Conservation (phyloP, 2,888 invertebrate genomes). For the Herminia tarsipennalis region DNA sequence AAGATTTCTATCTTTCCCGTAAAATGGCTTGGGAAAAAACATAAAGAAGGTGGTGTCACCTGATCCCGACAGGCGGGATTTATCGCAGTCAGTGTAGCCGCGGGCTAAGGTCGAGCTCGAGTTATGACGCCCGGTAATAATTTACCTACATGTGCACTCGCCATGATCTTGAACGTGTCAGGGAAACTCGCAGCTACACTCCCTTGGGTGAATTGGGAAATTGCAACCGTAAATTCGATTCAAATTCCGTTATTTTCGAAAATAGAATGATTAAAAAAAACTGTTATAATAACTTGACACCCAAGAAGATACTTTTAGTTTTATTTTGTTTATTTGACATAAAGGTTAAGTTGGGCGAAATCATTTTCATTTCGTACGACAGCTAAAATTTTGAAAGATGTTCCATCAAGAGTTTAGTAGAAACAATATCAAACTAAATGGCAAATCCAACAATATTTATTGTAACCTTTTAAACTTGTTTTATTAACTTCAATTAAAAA, state of each 20-base stretch:
- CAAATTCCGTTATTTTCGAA: background rate
- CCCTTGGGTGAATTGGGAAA: background rate
- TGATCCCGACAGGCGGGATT: constrained; percentile 83
- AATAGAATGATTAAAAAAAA: background rate
- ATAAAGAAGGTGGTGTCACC: constrained; percentile 86
- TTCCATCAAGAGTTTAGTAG: too few relatives aligned
- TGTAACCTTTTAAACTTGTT: too few relatives aligned
- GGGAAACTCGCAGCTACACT: constrained; percentile 1
- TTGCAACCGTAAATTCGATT: background rate
- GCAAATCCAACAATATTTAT: too few relatives aligned
- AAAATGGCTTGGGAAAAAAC: constrained; percentile 87
- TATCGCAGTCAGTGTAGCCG: constrained; percentile 80
- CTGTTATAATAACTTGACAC: background rate
- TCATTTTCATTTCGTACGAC: too few relatives aligned
- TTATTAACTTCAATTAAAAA: too few relatives aligned
- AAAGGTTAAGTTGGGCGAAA: too few relatives aligned
- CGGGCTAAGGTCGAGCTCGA: constrained; percentile 78
- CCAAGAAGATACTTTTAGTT: background rate
- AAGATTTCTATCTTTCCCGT: constrained; percentile 86
- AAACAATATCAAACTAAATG: too few relatives aligned
- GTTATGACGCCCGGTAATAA: constrained; percentile 81
- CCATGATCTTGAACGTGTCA: constrained; percentile 27
- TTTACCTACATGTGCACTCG: constrained; percentile 65
- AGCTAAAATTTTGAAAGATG: too few relatives aligned
- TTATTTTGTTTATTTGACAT: too few relatives aligned